Evolutionary conservation across 92 coral and sea anemone genomes (phyloP), one percentile per base, ranked within the genome.

Genomic region (Siderastrea siderea): DNA sequence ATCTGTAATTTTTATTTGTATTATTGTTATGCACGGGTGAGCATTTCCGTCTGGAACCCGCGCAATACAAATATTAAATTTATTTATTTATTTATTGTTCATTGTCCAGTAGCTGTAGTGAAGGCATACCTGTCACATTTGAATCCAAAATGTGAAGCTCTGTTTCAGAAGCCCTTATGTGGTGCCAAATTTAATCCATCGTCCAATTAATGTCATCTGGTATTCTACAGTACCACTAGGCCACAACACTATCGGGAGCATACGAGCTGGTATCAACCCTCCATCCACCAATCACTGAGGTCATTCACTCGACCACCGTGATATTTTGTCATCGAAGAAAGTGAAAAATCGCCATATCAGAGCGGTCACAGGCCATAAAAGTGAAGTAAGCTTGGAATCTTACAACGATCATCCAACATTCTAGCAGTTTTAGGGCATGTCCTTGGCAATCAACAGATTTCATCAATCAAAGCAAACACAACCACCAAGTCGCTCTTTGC

Each of bases 351-450:
- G 68, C 44, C 47, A 77, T 15, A 86, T 86, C 77, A 78, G 64
- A 38, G 90, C 85, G 12, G 70, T 86, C 43, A 86, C 85, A 58
- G 90, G 90, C 72, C 90, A 86, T 53, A 66, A 49, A 54, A 60
- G 84, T 48, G 84, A 85, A 62, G 52, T 77, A 47, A 85, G 84
- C 76, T 55, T 85, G 4, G 90, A 77, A 64, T 77, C 84, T 47
- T 78, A 86, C 66, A 48, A 80, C 74, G 76, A 79, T 51, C 90
- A 79, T 16, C 90, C 79, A 26, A 26, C 38, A 26, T 26, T 26
- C 38, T 26, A 26, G 38, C 38, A 26, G 38, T 0, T 26, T 26
- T 26, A 26, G 38, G 38, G 0, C 38, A 26, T 26, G 38, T 26
- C 38, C 38, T 26, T 26, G 38, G 38, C 38, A 26, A 26, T 26